These are phyloP conservation scores for Paramisgurnus dabryanus DNA, from an alignment of 2,113 vertebrate species.

Conservation along the genomic window DNA sequence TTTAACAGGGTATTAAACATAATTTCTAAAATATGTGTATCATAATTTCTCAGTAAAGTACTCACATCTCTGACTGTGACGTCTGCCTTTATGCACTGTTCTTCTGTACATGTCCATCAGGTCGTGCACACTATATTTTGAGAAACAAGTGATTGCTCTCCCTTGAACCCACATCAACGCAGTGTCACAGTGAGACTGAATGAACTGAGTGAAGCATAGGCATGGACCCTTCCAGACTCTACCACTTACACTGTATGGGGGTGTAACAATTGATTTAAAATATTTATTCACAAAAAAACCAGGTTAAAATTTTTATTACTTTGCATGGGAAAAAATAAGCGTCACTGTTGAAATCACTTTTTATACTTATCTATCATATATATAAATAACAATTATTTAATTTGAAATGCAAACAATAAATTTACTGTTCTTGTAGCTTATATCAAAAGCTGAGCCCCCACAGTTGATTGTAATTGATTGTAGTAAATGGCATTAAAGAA, in stretches of 20 bases:
- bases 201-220: conserved; percentile 24
- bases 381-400: no score
- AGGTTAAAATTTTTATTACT: neutral
- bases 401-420: no score
- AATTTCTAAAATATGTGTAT: neutral
- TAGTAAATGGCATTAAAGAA: neutral
- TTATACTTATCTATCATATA: neutral
- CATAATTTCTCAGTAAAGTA: conserved; percentile 59
- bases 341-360: no score
- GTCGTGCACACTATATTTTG: conserved; percentile 24
- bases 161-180: conserved; percentile 17
- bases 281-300: neutral
- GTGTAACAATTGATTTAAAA: neutral
- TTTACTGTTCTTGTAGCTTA: neutral
- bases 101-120: conserved; percentile 50
- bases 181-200: conserved; percentile 33
- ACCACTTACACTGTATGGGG: conserved; percentile 32
- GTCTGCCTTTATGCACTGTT: conserved; percentile 92
- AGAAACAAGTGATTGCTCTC: neutral
- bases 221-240: conserved; percentile 38
- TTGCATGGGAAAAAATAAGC: neutral
- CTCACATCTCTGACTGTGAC: conserved; percentile 94
- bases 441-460: neutral
- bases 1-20: neutral
- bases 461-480: neutral